Conservation (phyloP, 2,888 invertebrate genomes). For the Ypsolopha scabrella region DNA sequence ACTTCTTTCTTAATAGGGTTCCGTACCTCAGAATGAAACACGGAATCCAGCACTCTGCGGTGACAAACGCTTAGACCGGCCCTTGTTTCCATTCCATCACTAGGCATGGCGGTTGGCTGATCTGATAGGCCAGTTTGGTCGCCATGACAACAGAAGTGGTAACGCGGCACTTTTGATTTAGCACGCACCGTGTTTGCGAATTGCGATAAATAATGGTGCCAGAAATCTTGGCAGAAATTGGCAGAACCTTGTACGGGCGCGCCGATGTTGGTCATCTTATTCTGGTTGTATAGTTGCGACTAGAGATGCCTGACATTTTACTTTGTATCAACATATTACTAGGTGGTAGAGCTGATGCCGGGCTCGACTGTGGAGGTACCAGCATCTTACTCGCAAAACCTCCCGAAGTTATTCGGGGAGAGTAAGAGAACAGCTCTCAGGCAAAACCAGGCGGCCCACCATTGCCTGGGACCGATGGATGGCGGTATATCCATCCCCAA, state of each 20-base stretch:
- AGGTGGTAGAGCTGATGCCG: no score
- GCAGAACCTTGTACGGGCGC: slow-evolving; percentile 22
- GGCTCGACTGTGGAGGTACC: no score
- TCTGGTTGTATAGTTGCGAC: slow-evolving; percentile 4
- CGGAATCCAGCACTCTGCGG: no score
- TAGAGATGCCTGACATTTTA: neutral
- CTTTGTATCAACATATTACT: no score
- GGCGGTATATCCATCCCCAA: no score
- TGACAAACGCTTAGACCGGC: neutral
- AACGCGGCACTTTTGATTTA: slow-evolving; percentile 55
- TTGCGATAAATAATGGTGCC: slow-evolving; percentile 29
- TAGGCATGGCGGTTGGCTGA: neutral
- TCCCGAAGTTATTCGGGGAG: no score
- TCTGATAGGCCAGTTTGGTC: slow-evolving; percentile 52
- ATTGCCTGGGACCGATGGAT: no score
- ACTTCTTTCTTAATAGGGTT: no score
- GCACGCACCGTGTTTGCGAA: slow-evolving; percentile 24
- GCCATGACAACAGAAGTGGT: slow-evolving; percentile 39
- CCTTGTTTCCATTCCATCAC: slow-evolving; percentile 1
- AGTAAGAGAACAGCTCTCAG: no score
- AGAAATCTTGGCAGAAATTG: slow-evolving; percentile 25
- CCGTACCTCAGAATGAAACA: no score
- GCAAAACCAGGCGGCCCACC: no score
- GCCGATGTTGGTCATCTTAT: neutral
- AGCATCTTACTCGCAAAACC: no score